A percentile compares a stretch with the other conserved stretches of the same genome.
Evolutionary conservation across 2,888 invertebrate genomes (phyloP).

Genomic region (Heteromyza rotundicornis): DNA sequence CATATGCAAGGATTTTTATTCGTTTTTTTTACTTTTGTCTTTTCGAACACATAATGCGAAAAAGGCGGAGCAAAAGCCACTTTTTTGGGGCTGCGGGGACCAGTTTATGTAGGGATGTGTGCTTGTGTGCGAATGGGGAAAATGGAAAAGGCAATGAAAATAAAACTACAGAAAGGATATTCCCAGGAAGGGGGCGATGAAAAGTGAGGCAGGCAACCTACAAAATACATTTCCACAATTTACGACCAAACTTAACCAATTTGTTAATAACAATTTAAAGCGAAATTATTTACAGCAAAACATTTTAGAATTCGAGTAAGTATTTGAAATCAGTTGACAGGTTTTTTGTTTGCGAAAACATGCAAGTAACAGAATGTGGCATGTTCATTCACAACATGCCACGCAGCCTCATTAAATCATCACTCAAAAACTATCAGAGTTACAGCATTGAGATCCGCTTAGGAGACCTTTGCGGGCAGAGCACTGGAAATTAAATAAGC

Average conservation of each 20-base stretch:
- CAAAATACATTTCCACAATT: not conserved
- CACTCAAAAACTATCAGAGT: slow-evolving; percentile 52
- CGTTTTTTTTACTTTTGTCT: slow-evolving; percentile 3
- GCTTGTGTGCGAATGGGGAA: not conserved
- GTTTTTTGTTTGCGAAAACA: too few species aligned
- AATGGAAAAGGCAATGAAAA: not conserved
- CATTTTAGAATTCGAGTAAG: too few species aligned
- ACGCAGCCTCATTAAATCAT: slow-evolving; percentile 53
- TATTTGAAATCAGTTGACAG: too few species aligned
- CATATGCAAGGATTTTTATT: too few species aligned
- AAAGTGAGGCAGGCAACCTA: not conserved
- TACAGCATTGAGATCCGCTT: slow-evolving; percentile 11
- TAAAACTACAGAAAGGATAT: not conserved
- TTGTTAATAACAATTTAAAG: too few species aligned
- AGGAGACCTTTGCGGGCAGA: too few species aligned
- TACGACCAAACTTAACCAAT: too few species aligned
- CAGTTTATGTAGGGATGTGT: not conserved
- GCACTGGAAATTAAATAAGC: too few species aligned
- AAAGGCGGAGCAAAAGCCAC: slow-evolving; percentile 40
- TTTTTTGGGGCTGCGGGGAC: not conserved
- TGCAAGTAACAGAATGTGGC: slow-evolving; percentile 41
- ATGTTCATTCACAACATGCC: slow-evolving; percentile 54
- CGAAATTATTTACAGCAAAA: too few species aligned
- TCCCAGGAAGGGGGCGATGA: not conserved
- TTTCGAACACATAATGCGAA: slow-evolving; percentile 39